Conservation (phyloP, 2,113 vertebrate genomes). For the Peromyscus californicus region DNA sequence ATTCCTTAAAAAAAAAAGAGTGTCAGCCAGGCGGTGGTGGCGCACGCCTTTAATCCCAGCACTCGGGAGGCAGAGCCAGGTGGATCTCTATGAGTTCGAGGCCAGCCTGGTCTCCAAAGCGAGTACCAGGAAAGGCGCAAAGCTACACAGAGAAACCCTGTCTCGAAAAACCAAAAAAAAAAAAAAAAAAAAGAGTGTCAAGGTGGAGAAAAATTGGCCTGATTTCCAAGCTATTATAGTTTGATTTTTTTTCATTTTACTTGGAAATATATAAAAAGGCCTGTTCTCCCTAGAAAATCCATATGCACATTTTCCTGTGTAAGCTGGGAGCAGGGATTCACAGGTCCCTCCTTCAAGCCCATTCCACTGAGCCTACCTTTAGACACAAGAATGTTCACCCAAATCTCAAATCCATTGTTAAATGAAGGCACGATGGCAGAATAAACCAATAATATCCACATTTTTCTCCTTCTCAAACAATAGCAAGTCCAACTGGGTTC, state of each 20-base stretch:
- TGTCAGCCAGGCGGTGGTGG: too few relatives aligned
- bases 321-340: not conserved
- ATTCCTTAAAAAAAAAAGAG: not conserved
- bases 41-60: too few relatives aligned
- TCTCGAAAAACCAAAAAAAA: too few relatives aligned
- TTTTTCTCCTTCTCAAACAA: not conserved
- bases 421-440: not conserved
- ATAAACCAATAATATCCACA: not conserved
- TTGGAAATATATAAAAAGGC: slow-evolving; percentile 1
- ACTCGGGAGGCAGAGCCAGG: too few relatives aligned
- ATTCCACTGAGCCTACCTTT: not conserved
- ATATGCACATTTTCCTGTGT: not conserved
- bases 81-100: too few relatives aligned
- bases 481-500: not conserved
- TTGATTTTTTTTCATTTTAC: not conserved
- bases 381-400: slow-evolving; percentile 41
- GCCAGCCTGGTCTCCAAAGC: too few relatives aligned
- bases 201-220: slow-evolving; percentile 1
- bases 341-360: not conserved
- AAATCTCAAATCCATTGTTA: slow-evolving; percentile 17
- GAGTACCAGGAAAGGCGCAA: too few relatives aligned
- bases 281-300: slow-evolving; percentile 36
- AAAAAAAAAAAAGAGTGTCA: not conserved
- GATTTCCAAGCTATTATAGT: slow-evolving; percentile 1
- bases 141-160: too few relatives aligned